Percentiles rank a stretch among this genome's conserved stretches.
Conservation (phyloP, 2,113 vertebrate species). For the Ailuropoda melanoleuca region DNA sequence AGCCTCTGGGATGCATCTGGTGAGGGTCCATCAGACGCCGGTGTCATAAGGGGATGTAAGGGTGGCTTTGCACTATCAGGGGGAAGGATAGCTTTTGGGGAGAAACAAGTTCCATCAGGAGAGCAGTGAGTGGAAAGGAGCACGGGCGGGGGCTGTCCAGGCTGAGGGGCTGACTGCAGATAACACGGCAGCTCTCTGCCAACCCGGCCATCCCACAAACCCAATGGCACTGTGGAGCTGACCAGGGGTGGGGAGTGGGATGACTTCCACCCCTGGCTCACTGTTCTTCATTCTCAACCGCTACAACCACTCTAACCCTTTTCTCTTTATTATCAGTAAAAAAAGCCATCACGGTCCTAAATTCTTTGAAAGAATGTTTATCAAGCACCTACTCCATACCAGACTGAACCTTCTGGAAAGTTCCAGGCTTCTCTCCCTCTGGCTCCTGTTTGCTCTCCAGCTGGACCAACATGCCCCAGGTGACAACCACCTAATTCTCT, state of each 20-base stretch:
- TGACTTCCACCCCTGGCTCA: too few relatives aligned
- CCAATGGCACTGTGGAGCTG: background rate
- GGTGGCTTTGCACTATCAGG: background rate
- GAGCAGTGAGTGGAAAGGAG: background rate
- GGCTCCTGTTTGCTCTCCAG: background rate
- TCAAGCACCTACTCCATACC: background rate
- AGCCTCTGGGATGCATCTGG: background rate
- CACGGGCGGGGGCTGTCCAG: rapidly evolving
- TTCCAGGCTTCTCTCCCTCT: background rate
- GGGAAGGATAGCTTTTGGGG: background rate
- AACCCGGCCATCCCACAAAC: background rate
- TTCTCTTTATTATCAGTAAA: background rate
- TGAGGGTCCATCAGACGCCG: background rate
- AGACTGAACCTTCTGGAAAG: background rate
- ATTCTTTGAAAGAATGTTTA: background rate
- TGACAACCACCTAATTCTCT: too few relatives aligned
- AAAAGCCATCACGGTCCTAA: background rate
- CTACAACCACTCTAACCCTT: background rate
- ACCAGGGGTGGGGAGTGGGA: rapidly evolving
- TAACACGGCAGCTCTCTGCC: background rate
- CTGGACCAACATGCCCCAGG: too few relatives aligned
- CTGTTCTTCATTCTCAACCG: background rate
- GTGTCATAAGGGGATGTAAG: too few relatives aligned
- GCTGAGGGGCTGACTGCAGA: background rate
- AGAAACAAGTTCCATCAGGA: background rate